Evolutionary conservation across 2,113 vertebrate genomes (phyloP), one percentile per base, ranked within the genome.

Genomic region (Baryphthengus martii): DNA sequence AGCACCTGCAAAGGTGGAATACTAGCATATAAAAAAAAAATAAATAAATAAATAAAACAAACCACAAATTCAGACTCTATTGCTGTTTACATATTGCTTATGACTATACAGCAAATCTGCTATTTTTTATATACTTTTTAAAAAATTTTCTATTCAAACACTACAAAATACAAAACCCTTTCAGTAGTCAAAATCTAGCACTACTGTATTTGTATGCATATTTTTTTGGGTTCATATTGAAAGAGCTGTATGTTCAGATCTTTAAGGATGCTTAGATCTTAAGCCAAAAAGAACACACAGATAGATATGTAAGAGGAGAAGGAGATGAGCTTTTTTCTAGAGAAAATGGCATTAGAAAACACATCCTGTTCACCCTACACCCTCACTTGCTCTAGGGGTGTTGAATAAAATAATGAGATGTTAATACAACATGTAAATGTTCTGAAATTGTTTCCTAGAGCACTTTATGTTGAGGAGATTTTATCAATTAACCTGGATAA

Each of bases 401-500:
- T 90, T 93, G 63, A 93, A 87, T 93, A 94, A 95, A 92, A 94
- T 95, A 88, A 96, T 94, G 59, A 89, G 71, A 90, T 93, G 77
- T 73, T 95, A 95, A 93, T 93, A 77, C 26, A 87, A 85, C 56
- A 71, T 67, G 23, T 90, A 93, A 91, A 72, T 89, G 61, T 67
- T 95, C 82, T 76, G 74, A 91, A 94, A 89, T 88, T 91, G 37
- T 95, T 94, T 91, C 96, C 90, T 88, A 55, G 40, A 91, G 84
- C 52, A 78, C 35, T 96, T 91, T 74, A 55, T 86, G 73, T 89
- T 87, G n/a, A 91, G 58, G 47, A 90, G 75, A 88, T 90, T 95
- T 88, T 81, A 87, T 95, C 93, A 95, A 87, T 97, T 96, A 96
- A 93, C 88, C 89, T 90, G 83, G 73, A 73, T 96, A 95, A 86